These are phyloP conservation scores for Conops quadrifasciatus DNA, from an alignment of 2,888 invertebrate species.

Conservation along the genomic window DNA sequence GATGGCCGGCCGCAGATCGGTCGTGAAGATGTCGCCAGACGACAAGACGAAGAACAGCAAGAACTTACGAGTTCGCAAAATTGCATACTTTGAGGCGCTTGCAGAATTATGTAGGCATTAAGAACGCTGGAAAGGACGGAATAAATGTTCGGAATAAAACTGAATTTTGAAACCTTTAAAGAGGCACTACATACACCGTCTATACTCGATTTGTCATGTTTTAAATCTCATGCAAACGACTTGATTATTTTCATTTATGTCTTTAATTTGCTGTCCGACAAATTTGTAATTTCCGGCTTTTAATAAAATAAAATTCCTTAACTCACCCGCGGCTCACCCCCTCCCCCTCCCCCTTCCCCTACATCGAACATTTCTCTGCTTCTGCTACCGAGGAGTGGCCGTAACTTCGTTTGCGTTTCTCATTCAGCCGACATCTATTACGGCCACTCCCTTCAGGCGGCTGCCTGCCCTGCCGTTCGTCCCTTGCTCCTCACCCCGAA, in stretches of 20 bases:
- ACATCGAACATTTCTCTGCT: not conserved
- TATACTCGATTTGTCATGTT: not conserved
- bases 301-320: conserved; percentile 44
- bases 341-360: not conserved
- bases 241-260: conserved; percentile 44
- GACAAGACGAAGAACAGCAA: conserved; percentile 7
- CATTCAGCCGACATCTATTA: conserved; percentile 44
- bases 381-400: conserved; percentile 56
- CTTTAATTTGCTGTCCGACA: conserved; percentile 57
- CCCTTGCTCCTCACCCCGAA: not conserved
- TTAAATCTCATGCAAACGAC: not conserved
- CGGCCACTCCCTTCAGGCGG: not conserved
- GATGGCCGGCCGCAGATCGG: conserved; percentile 9
- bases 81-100: conserved; percentile 19
- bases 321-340: conserved; percentile 35
- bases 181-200: not conserved
- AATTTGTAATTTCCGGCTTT: conserved; percentile 63
- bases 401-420: conserved; percentile 58
- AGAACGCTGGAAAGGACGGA: not conserved
- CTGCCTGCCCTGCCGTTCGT: not conserved
- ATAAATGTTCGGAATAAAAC: not conserved
- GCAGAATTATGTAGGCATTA: not conserved
- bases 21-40: not conserved
- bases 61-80: conserved; percentile 4
- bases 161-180: not conserved